Percentiles rank a stretch among this genome's conserved stretches.
Evolutionary conservation across 1,140 invertebrate genomes (phyloP).

Genomic region (Heliconius himera): DNA sequence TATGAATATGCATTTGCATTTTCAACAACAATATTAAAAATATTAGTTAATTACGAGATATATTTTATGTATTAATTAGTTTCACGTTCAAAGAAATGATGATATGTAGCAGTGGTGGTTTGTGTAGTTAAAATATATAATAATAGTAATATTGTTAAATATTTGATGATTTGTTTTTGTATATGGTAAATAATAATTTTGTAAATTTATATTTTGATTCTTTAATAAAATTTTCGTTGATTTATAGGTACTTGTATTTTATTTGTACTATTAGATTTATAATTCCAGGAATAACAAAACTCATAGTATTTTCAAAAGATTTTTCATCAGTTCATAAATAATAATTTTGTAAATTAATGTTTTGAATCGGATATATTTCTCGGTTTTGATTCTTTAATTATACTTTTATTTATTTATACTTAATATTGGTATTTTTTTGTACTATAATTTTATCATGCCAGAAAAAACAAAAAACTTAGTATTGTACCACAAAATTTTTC

Average conservation of each 20-base stretch:
- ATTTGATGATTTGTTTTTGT: too few species aligned
- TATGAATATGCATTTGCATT: not conserved
- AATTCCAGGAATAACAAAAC: not conserved
- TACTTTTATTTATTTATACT: too few species aligned
- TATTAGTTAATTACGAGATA: slow-evolving; percentile 5
- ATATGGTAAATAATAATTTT: too few species aligned
- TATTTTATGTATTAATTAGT: not conserved
- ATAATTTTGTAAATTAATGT: too few species aligned
- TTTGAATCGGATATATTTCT: too few species aligned
- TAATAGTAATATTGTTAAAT: too few species aligned
- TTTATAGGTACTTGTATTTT: not conserved
- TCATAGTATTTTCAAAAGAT: not conserved
- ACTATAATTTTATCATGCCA: not conserved
- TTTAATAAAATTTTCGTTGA: too few species aligned
- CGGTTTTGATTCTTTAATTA: too few species aligned
- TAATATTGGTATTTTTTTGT: not conserved
- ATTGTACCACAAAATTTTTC: not conserved
- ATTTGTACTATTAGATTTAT: not conserved
- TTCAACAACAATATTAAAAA: slow-evolving; percentile 11
- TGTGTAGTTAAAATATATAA: not conserved
- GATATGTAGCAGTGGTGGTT: not conserved
- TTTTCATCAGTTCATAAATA: not conserved
- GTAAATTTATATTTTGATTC: too few species aligned
- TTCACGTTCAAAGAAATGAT: not conserved
- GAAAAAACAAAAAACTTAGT: not conserved